Conservation (phyloP, 2,888 invertebrate genomes). For the Tolmerus cingulatus region DNA sequence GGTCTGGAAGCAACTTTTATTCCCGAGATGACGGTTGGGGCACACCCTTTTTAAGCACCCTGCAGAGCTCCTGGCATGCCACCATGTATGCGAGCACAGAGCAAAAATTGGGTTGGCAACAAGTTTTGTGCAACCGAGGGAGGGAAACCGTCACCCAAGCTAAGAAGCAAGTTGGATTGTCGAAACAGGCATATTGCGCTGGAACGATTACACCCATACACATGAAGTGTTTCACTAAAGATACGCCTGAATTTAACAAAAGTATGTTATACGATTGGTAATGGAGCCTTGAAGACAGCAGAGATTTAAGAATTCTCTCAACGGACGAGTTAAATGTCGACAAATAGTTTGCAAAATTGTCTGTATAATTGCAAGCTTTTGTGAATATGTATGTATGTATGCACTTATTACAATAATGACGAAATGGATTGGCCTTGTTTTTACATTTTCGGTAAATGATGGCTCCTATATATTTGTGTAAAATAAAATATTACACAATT, state of each 20-base stretch:
- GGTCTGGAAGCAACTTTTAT: not conserved
- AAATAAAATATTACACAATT: not conserved
- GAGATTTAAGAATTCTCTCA: not conserved
- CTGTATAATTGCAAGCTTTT: not conserved
- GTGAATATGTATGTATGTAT: not conserved
- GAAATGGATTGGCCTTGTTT: not conserved
- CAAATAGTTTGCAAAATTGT: not conserved
- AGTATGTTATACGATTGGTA: not conserved
- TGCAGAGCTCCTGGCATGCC: not conserved
- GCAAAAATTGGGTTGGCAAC: not conserved
- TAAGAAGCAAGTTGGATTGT: not conserved
- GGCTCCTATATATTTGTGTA: not conserved
- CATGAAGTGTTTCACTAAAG: not conserved
- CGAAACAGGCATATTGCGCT: not conserved
- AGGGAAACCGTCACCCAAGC: not conserved
- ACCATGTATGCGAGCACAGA: not conserved
- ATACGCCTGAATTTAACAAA: not conserved
- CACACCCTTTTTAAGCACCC: not conserved
- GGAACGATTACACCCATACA: not conserved
- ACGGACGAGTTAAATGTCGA: not conserved
- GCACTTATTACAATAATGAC: not conserved
- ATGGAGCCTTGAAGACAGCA: not conserved
- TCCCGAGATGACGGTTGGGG: not conserved
- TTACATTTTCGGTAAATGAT: not conserved
- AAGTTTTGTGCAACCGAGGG: not conserved